These are phyloP conservation scores for Pollenia angustigena DNA, from an alignment of 2,888 invertebrate species.

Conservation along the genomic window DNA sequence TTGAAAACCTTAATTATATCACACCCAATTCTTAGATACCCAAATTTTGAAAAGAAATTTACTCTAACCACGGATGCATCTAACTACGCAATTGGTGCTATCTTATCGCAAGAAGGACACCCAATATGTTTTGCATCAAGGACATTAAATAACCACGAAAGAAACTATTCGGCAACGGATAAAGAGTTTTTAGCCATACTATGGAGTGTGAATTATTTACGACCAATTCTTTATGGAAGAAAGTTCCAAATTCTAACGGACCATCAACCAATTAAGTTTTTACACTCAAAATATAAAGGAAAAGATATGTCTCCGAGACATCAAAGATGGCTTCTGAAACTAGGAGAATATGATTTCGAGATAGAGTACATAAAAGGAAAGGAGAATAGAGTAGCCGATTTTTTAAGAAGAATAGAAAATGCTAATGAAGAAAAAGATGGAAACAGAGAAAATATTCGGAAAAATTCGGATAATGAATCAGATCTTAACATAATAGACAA, in stretches of 20 bases:
- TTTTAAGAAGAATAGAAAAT: too few species aligned
- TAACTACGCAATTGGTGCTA: conserved; percentile 33
- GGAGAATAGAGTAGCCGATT: too few species aligned
- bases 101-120: conserved; percentile 23
- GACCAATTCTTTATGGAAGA: conserved; percentile 14
- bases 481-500: conserved; percentile 1
- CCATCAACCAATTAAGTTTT: neutral
- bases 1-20: conserved; percentile 4
- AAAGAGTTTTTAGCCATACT: conserved; percentile 12
- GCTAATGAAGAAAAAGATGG: too few species aligned
- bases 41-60: conserved; percentile 42
- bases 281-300: conserved; percentile 10
- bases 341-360: too few species aligned
- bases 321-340: too few species aligned
- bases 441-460: too few species aligned
- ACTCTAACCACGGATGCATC: conserved; percentile 41
- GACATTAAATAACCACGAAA: conserved; percentile 22
- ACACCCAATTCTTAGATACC: conserved; percentile 30
- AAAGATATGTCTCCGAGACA: conserved; percentile 1
- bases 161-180: conserved; percentile 15
- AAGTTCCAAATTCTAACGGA: too few species aligned
- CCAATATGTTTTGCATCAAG: conserved; percentile 19
- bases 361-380: too few species aligned
- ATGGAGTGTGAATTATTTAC: conserved; percentile 14
- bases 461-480: too few species aligned